A percentile compares a stretch with the other conserved stretches of the same genome.
phyloP scores from a whole-genome alignment of 1,140 invertebrate species.

The Hyposmocoma kahamanoa region DNA sequence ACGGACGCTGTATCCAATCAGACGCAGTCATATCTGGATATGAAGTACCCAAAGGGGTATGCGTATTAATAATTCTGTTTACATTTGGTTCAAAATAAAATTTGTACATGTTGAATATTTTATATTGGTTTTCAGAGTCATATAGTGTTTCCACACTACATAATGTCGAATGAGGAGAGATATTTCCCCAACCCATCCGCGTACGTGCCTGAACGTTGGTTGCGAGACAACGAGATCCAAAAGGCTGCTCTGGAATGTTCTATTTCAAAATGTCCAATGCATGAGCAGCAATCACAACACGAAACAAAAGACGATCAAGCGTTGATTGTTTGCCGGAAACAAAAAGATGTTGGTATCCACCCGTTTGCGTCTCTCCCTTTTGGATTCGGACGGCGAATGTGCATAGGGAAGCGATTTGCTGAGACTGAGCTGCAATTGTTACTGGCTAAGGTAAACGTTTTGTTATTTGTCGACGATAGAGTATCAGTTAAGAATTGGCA shows the following conservation, averaged over 20 bases:
- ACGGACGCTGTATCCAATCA: conserved; percentile 85
- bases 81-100: background rate
- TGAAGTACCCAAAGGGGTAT: conserved; percentile 90
- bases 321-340: conserved; percentile 35
- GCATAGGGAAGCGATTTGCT: conserved; percentile 86
- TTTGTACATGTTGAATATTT: background rate
- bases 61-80: conserved; percentile 22
- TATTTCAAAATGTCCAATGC: background rate
- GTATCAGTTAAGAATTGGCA: too few relatives aligned
- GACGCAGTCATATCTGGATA: conserved; percentile 88
- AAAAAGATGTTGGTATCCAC: conserved; percentile 71
- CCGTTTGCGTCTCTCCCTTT: conserved; percentile 88
- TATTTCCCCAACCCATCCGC: conserved; percentile 79
- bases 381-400: conserved; percentile 88
- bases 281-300: background rate
- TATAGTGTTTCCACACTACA: conserved; percentile 86
- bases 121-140: conserved; percentile 77
- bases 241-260: conserved; percentile 8
- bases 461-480: background rate
- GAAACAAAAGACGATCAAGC: conserved; percentile 23
- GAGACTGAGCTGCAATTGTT: conserved; percentile 86
- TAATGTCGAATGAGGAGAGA: conserved; percentile 82
- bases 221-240: conserved; percentile 59
- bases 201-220: conserved; percentile 86
- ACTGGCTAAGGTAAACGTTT: conserved; percentile 68